Evolutionary conservation across 2,797 vertebrate species (phyloP).

Genomic region (Buphagus erythrorhynchus): DNA sequence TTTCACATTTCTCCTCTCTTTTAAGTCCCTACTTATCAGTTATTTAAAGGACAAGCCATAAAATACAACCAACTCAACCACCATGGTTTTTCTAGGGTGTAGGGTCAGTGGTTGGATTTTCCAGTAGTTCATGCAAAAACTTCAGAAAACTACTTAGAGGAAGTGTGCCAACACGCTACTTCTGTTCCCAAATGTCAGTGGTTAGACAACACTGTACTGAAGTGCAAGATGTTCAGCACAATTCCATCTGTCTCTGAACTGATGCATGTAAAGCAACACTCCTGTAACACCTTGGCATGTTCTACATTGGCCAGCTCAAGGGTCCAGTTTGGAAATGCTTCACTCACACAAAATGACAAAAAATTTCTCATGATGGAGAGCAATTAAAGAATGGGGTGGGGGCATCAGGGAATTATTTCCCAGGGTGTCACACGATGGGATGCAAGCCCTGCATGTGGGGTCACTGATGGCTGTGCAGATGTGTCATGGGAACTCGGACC

Average conservation of each 20-base stretch:
- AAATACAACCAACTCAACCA: background rate
- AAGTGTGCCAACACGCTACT: background rate
- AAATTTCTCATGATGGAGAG: background rate
- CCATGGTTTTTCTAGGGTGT: background rate
- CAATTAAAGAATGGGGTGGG: background rate
- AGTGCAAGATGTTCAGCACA: background rate
- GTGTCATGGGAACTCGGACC: rapidly evolving
- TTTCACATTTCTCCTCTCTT: background rate
- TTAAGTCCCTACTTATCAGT: background rate
- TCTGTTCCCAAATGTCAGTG: background rate
- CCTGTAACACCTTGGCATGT: background rate
- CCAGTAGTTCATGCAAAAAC: background rate
- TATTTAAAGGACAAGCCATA: background rate
- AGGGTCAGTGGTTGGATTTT: background rate
- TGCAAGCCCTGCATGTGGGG: background rate
- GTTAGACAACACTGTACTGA: background rate
- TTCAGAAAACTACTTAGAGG: background rate
- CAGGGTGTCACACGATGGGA: background rate
- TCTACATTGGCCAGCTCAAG: background rate
- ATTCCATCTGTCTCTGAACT: background rate
- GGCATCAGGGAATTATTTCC: background rate
- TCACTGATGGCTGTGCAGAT: background rate
- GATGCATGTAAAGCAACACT: background rate
- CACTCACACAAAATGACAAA: background rate
- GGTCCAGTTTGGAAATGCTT: background rate